Percentiles rank a stretch among this genome's conserved stretches.
phyloP scores from a whole-genome alignment of 2,888 invertebrate genomes.

The Drosophila limbata region DNA sequence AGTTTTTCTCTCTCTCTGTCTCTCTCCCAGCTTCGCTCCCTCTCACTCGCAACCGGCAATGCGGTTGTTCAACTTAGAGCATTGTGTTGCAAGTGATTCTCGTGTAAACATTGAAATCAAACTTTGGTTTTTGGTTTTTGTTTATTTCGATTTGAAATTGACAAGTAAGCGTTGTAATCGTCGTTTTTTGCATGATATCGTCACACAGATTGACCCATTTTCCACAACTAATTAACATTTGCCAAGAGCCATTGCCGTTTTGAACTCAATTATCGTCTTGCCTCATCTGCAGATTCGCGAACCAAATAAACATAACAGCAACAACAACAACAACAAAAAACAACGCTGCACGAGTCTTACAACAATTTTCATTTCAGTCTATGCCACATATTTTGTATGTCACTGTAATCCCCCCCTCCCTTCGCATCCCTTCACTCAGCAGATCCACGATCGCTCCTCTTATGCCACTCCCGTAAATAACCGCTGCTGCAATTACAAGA shows the following conservation, averaged over 20 bases:
- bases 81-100: slow-evolving; percentile 63
- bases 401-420: slow-evolving; percentile 30
- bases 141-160: slow-evolving; percentile 35
- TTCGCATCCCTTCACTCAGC: background rate
- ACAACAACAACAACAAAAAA: slow-evolving; percentile 34
- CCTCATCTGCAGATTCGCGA: slow-evolving; percentile 57
- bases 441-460: background rate
- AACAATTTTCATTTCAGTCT: slow-evolving; percentile 66
- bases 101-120: slow-evolving; percentile 9
- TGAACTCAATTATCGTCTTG: slow-evolving; percentile 80
- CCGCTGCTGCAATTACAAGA: slow-evolving; percentile 49
- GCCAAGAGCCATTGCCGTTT: slow-evolving; percentile 71
- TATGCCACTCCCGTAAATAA: slow-evolving; percentile 13
- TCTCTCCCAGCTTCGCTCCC: background rate
- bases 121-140: slow-evolving; percentile 1
- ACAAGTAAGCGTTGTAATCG: slow-evolving; percentile 49
- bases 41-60: slow-evolving; percentile 30
- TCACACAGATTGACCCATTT: slow-evolving; percentile 68
- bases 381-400: slow-evolving; percentile 45
- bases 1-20: slow-evolving; percentile 33
- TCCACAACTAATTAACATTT: slow-evolving; percentile 77
- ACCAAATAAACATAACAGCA: slow-evolving; percentile 32
- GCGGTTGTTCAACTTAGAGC: slow-evolving; percentile 55
- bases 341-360: slow-evolving; percentile 47
- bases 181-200: slow-evolving; percentile 28